These are phyloP conservation scores for Alectura lathami DNA, from an alignment of 2,113 vertebrate species.

Conservation along the genomic window DNA sequence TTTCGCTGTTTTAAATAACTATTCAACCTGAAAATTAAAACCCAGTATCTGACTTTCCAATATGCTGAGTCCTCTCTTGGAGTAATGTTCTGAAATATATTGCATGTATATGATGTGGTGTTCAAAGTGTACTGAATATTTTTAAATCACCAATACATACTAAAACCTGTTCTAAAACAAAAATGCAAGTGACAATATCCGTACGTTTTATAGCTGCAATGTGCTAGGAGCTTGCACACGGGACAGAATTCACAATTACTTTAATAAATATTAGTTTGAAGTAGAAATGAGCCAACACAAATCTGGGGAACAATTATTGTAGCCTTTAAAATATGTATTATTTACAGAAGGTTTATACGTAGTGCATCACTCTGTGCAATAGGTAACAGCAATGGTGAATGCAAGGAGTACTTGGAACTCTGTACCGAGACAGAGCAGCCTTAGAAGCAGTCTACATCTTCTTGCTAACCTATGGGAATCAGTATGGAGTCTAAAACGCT, in stretches of 20 bases:
- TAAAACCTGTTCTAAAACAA: slow-evolving; percentile 13
- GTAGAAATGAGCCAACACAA: background rate
- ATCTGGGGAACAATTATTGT: slow-evolving; percentile 20
- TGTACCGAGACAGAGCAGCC: background rate
- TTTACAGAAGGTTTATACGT: slow-evolving; percentile 7
- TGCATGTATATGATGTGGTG: background rate
- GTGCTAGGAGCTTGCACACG: background rate
- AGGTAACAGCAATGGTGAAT: background rate
- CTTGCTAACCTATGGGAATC: background rate
- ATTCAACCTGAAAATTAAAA: slow-evolving; percentile 76
- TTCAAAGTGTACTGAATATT: slow-evolving; percentile 51
- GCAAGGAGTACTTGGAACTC: background rate
- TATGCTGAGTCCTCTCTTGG: slow-evolving; percentile 48
- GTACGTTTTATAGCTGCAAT: background rate
- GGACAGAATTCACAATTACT: slow-evolving; percentile 30
- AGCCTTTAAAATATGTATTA: slow-evolving; percentile 16
- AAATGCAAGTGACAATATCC: slow-evolving; percentile 4
- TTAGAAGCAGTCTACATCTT: background rate
- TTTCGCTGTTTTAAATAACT: slow-evolving; percentile 74
- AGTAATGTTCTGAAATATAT: slow-evolving; percentile 63
- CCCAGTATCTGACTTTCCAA: slow-evolving; percentile 67
- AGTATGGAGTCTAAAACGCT: background rate
- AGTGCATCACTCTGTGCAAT: background rate
- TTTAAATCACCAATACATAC: slow-evolving; percentile 51
- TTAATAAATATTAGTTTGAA: slow-evolving; percentile 47